Base-by-base conservation (phyloP, 2,113 vertebrate species). In the Cyprinus carpio region DNA sequence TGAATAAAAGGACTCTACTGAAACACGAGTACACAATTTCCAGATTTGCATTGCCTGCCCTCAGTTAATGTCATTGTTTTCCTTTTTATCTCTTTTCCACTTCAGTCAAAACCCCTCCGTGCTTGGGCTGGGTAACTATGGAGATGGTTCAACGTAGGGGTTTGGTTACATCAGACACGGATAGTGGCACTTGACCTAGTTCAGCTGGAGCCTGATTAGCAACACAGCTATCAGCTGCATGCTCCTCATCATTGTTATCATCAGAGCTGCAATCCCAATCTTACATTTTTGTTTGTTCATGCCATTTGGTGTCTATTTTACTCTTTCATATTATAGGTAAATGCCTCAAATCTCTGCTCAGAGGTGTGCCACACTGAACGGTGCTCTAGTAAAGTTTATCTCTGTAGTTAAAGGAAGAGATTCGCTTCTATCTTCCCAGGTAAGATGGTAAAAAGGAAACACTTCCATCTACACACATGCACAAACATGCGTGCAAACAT, bases 101-200 rank as follows among this genome's bases (percentile, higher is more conserved):
- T 82, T 82, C 64, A 69, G 80, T 82, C 43, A 31, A 82, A 77
- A 49, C 40, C 64, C 64, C 64, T 69, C 15, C 49, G 77, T 80
- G 77, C 58, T 40, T 65, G 18, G 6, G 80, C 62, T 69, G 80
- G 43, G 80, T 82, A 82, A 82, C 80, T 82, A 82, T 82, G 64
- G 80, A 69, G 80, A 82, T 82, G 62, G 58, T 81, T 76, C 40
- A 65, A 25, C 37, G 74, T 65, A 51, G 46, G 56, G 72, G 71
- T 77, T 65, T 62, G 83, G 56, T 85, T 71, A 80, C 67, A 71
- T 74, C 69, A 71, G 77, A 80, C 51, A 74, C 43, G 79, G 54
- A 85, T 62, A 46, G 65, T 74, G 56, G 84, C 56, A 75, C 78
- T 81, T 86, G 78, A 81, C 84, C 78, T 69, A 86, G 54, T 75